A percentile compares a stretch with the other conserved stretches of the same genome.
Conservation (phyloP, 2,113 vertebrate species). For the Scophthalmus maximus region DNA sequence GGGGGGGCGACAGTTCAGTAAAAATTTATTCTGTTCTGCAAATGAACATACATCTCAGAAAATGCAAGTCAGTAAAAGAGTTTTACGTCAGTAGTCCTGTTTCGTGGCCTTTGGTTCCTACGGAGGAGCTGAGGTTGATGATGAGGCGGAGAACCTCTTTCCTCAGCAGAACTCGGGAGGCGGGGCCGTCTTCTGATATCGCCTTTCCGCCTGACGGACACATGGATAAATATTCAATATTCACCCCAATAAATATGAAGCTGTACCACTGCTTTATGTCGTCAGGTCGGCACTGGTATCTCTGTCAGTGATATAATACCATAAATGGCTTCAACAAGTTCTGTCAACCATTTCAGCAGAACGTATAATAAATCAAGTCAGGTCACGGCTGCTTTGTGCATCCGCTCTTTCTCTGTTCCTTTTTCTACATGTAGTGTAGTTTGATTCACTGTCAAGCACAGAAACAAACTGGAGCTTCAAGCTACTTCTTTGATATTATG, state of each 20-base stretch:
- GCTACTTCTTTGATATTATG: neutral
- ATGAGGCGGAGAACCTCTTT: slow-evolving; percentile 97
- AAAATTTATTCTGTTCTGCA: neutral
- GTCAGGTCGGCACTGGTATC: neutral
- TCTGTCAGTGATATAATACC: no score
- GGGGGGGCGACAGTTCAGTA: neutral
- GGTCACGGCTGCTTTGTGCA: no score
- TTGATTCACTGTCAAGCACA: neutral
- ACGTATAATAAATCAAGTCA: no score
- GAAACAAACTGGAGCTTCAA: neutral
- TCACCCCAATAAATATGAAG: neutral
- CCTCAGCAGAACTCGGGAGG: slow-evolving; percentile 92
- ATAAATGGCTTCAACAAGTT: no score
- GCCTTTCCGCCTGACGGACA: slow-evolving; percentile 87
- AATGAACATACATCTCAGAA: neutral
- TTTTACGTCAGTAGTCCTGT: slow-evolving; percentile 97
- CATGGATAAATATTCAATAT: neutral
- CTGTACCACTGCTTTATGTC: neutral
- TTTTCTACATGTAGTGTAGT: neutral
- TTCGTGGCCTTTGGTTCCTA: slow-evolving; percentile 98
- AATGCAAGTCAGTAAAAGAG: neutral
- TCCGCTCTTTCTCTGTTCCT: no score
- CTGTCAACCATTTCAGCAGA: neutral
- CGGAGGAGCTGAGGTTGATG: slow-evolving; percentile 97
- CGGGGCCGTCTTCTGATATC: slow-evolving; percentile 94